Conservation (phyloP, 2,113 vertebrate species). For the Mus spicilegus region DNA sequence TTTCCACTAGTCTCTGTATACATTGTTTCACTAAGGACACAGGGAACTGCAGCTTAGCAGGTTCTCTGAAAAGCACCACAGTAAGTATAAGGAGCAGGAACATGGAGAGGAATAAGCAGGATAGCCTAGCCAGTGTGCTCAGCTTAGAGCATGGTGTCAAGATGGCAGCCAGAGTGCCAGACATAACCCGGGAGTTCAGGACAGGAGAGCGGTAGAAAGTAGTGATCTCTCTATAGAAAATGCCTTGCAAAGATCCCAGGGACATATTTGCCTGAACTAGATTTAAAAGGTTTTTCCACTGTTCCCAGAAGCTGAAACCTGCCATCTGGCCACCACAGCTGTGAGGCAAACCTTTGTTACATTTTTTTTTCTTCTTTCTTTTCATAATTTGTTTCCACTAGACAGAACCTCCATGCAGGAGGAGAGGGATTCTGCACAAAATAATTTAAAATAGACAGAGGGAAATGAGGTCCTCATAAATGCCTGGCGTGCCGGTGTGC, state of each 20-base stretch:
- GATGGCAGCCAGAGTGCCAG: not conserved
- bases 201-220: not conserved
- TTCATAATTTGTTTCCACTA: conserved; percentile 76
- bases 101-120: not conserved
- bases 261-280: conserved; percentile 55
- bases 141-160: not conserved
- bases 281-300: conserved; percentile 71
- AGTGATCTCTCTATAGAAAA: conserved; percentile 22
- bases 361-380: conserved; percentile 1
- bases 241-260: conserved; percentile 8
- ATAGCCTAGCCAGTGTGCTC: not conserved
- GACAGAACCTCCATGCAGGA: conserved; percentile 70
- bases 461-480: conserved; percentile 41
- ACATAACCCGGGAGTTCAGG: not conserved
- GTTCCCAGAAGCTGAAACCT: conserved; percentile 77
- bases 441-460: conserved; percentile 67
- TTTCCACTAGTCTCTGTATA: not conserved
- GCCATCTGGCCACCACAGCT: conserved; percentile 83
- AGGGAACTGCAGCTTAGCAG: not conserved
- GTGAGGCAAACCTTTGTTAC: conserved; percentile 81
- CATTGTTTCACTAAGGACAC: not conserved
- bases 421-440: conserved; percentile 67
- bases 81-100: not conserved
- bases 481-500: not conserved
- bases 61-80: not conserved